Conservation (phyloP, 1,140 invertebrate species). For the Rhopalosiphum padi region DNA sequence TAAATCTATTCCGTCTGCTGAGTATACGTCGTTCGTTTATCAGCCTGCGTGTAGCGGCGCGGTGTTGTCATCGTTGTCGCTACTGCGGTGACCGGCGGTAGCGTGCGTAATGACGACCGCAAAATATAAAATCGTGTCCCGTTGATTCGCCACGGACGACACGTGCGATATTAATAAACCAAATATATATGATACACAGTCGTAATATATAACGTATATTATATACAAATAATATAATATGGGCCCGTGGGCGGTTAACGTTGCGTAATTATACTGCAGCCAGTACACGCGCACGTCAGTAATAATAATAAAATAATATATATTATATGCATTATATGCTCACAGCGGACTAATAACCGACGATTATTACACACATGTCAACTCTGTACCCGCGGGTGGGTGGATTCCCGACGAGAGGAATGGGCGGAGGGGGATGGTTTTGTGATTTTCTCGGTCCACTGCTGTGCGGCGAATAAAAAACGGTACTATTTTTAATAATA, state of each 20-base stretch:
- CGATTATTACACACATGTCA: conserved; percentile 2
- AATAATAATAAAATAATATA: conserved; percentile 28
- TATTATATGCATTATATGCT: neutral
- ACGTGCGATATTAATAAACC: conserved; percentile 24
- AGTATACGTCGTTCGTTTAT: neutral
- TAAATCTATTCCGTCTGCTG: neutral
- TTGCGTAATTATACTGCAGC: neutral
- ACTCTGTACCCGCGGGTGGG: neutral
- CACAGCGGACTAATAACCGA: neutral
- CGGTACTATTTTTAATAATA: neutral
- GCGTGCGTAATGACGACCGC: neutral
- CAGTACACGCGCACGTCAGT: neutral
- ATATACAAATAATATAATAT: neutral
- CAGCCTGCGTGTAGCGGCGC: no score
- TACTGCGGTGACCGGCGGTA: no score
- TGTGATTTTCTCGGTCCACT: neutral
- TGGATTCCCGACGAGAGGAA: neutral
- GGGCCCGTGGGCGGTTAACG: neutral
- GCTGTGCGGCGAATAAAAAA: neutral
- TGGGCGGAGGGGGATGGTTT: neutral
- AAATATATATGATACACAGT: neutral
- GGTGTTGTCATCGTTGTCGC: neutral
- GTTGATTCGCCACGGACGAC: conserved; percentile 26
- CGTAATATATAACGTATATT: conserved; percentile 8
- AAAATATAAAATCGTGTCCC: neutral